A percentile compares a stretch with the other conserved stretches of the same genome.
Conservation (phyloP, 92 coral and sea anemone genomes). For the Zoanthus sansibaricus region DNA sequence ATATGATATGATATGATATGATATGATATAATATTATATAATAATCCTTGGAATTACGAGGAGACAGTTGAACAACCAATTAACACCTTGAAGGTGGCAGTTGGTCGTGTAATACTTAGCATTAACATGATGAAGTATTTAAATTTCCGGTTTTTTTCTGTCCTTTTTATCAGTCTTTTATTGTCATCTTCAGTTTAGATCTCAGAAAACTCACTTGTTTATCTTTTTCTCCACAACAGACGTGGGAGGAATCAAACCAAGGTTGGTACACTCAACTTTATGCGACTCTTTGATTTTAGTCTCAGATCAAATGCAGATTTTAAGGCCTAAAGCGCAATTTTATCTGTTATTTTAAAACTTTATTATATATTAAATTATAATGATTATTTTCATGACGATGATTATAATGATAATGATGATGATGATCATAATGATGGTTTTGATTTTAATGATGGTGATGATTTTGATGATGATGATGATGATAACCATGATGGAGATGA, state of each 20-base stretch:
- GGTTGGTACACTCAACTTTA: not conserved
- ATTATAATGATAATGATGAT: not conserved
- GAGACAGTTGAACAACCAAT: too few species aligned
- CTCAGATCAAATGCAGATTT: not conserved
- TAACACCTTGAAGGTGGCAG: too few species aligned
- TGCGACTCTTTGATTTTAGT: not conserved
- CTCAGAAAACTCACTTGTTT: not conserved
- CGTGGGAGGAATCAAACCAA: slow-evolving; percentile 34
- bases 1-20: too few species aligned
- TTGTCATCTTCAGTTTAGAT: not conserved
- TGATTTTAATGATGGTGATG: not conserved
- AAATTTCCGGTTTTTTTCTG: not conserved
- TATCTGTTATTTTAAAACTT: too few species aligned
- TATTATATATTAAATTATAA: not conserved
- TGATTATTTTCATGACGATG: not conserved
- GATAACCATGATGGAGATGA: not conserved
- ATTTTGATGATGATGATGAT: not conserved
- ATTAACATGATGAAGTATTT: not conserved
- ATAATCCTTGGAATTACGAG: too few species aligned
- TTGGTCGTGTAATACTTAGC: too few species aligned
- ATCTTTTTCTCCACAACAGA: not conserved
- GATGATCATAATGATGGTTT: slow-evolving; percentile 17
- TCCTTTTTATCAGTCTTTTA: not conserved
- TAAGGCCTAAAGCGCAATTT: not conserved
- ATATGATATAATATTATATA: too few species aligned